Conservation (phyloP, 2,113 vertebrate genomes). For the Lepidothrix coronata region DNA sequence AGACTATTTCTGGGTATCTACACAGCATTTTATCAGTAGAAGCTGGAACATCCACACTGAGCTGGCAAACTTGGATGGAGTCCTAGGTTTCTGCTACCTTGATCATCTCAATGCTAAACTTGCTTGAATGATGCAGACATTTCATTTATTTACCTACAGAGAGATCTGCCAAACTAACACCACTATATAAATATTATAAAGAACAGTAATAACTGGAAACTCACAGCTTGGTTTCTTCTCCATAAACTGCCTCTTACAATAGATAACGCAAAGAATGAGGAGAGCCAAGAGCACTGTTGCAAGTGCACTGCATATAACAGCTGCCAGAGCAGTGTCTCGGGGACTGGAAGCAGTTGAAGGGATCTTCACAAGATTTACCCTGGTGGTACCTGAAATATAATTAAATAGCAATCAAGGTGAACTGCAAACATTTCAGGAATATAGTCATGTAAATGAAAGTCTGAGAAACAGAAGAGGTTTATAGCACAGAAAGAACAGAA, state of each 20-base stretch:
- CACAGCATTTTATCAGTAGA: not conserved
- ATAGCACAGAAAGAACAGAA: not conserved
- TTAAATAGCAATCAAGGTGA: not conserved
- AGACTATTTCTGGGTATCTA: not conserved
- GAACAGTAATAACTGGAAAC: not conserved
- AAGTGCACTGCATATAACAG: conserved; percentile 94
- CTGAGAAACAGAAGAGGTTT: not conserved
- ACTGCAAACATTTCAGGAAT: not conserved
- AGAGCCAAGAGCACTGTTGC: conserved; percentile 92
- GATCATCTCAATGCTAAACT: not conserved
- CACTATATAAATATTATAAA: not conserved
- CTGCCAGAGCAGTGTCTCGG: conserved; percentile 90
- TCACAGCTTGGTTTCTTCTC: conserved; percentile 94
- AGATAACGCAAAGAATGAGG: conserved; percentile 92
- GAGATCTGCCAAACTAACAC: not conserved
- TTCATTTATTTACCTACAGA: not conserved
- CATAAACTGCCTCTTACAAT: conserved; percentile 96
- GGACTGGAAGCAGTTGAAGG: conserved; percentile 88
- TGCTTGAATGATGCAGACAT: not conserved
- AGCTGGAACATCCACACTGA: not conserved
- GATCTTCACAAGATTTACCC: conserved; percentile 93
- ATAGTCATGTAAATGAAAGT: not conserved
- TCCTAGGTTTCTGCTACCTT: not conserved
- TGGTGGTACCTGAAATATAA: conserved; percentile 81
- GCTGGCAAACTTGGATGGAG: not conserved